Evolutionary conservation across 2,113 vertebrate genomes (phyloP).

Genomic region (Triplophysa dalaica): DNA sequence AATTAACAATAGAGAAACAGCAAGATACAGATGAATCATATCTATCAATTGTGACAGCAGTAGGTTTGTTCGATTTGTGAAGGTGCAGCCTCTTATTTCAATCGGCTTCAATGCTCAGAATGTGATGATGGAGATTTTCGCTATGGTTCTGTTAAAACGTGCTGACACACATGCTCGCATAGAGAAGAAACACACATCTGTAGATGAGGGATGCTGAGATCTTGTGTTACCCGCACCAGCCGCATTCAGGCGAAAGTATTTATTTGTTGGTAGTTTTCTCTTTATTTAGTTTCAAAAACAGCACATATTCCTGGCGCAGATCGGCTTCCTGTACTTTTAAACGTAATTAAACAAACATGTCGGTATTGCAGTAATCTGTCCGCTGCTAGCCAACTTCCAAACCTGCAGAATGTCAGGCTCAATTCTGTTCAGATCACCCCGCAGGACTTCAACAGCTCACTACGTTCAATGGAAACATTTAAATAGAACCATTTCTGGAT

Average conservation of each 20-base stretch:
- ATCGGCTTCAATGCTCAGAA: neutral
- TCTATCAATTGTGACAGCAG: neutral
- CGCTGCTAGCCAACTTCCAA: conserved; percentile 45
- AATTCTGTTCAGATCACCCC: conserved; percentile 43
- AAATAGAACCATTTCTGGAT: conserved; percentile 31
- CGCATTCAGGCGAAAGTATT: conserved; percentile 42
- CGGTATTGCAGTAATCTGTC: conserved; percentile 47
- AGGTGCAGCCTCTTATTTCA: neutral
- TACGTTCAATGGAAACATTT: conserved; percentile 44
- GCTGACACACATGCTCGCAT: conserved; percentile 15
- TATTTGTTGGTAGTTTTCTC: conserved; percentile 44
- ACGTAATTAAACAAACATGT: conserved; percentile 63
- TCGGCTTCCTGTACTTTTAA: conserved; percentile 54
- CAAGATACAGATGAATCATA: neutral
- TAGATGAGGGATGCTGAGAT: conserved; percentile 37
- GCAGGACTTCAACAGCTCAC: conserved; percentile 38
- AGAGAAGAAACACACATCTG: neutral
- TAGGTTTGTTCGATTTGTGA: neutral
- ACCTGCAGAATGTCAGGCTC: conserved; percentile 51
- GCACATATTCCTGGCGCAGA: conserved; percentile 45
- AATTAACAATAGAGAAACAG: conserved; percentile 2
- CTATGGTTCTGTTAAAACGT: neutral
- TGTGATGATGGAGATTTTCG: conserved; percentile 2
- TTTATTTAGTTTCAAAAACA: conserved; percentile 39
- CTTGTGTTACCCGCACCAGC: conserved; percentile 28